A percentile compares a stretch with the other conserved stretches of the same genome.
Conservation (phyloP, 2,888 invertebrate species). For the Bombylius major region DNA sequence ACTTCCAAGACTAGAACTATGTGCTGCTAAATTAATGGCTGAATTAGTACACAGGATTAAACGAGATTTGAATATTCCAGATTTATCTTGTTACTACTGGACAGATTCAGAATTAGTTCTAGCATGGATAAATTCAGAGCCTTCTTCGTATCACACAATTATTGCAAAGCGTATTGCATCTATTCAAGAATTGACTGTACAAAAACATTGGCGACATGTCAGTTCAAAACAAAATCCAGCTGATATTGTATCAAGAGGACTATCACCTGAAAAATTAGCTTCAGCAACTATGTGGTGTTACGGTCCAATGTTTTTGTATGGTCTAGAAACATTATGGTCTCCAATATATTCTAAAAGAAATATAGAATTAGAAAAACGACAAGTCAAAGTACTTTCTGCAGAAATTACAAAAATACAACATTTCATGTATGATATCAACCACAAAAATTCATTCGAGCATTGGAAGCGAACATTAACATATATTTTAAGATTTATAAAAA, state of each 20-base stretch:
- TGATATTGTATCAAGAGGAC: no score
- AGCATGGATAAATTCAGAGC: background rate
- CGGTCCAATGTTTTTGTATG: no score
- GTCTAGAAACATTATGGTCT: background rate
- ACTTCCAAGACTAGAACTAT: background rate
- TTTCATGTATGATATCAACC: no score
- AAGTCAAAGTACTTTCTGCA: no score
- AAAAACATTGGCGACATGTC: no score
- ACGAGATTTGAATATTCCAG: background rate
- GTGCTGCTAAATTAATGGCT: background rate
- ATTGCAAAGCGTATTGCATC: background rate
- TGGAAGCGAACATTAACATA: no score
- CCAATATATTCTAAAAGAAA: background rate
- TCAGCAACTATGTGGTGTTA: no score
- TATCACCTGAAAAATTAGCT: no score
- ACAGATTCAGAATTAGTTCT: background rate
- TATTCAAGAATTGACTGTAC: background rate
- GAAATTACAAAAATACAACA: no score
- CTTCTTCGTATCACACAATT: background rate
- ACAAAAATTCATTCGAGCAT: no score
- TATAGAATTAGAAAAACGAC: background rate
- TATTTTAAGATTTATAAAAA: no score
- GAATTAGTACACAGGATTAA: background rate
- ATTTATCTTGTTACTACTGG: background rate
- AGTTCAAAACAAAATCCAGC: no score